Evolutionary conservation across 2,888 invertebrate species (phyloP), one percentile per base, ranked within the genome.

Genomic region (Tolmerus cingulatus): DNA sequence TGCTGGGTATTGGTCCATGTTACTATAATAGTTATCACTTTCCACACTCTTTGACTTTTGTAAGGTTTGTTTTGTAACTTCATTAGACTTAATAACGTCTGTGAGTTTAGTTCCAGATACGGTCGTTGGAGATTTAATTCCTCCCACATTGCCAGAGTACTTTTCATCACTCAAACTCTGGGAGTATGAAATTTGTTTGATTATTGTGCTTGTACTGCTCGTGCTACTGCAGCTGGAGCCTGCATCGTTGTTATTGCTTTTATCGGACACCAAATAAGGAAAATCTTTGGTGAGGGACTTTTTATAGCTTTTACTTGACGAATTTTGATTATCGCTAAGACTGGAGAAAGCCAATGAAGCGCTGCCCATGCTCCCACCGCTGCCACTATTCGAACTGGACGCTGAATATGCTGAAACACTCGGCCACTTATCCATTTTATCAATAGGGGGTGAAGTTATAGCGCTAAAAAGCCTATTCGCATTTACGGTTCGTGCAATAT

Each of bases 401-500:
- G 79, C 30, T 87, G 88, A 77, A 46, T 82, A 82, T 66, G 82
- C 34, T 57, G 90, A 90, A 46, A 90, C 88, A 9, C 86, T 86
- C 82, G 90, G 90, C 90, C 90, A 90, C 87, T 89, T 90, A 76
- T 90, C 90, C 57, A 87, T 87, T 86, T 86, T 86, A 79, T 85
- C 84, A 19, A 76, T 85, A n/a, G 88, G 23, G 30, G 86, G 86
- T 30, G 87, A 86, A 16, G 86, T 74, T 14, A 86, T 76, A 57
- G 84, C 19, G 23, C 51, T 66, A 30, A 46, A 43, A 86, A 46
- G 43, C 57, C 74, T 77, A 82, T 90, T 91, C 30, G 91, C 90
- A 40, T 90, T 91, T 19, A 93, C 92, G 90, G 93, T 94, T 89
- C 96, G 94, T 85, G 97, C 96, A 90, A 97, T 97, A 91, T 97